Evolutionary conservation across 2,888 invertebrate genomes (phyloP).

Genomic region (Gymnosoma rotundatum): DNA sequence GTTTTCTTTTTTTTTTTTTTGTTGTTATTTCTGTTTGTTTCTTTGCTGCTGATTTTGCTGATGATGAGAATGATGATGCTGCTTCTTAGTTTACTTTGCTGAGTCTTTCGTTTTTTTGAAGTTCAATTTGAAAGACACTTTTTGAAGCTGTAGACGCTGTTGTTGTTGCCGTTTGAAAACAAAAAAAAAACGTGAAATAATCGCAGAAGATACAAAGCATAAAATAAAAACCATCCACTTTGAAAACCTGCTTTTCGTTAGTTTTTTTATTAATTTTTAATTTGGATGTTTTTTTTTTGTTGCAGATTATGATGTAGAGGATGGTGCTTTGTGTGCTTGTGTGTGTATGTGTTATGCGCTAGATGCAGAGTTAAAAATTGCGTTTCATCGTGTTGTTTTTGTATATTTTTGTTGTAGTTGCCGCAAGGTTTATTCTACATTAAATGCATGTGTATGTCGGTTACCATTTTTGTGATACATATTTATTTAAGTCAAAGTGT

Average conservation of each 20-base stretch:
- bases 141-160: slow-evolving; percentile 31
- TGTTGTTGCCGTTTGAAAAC: slow-evolving; percentile 32
- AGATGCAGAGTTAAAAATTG: slow-evolving; percentile 45
- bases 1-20: too few species aligned
- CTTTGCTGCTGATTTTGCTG: slow-evolving; percentile 32
- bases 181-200: slow-evolving; percentile 25
- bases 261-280: not conserved
- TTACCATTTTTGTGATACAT: slow-evolving; percentile 13
- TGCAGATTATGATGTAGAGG: slow-evolving; percentile 46
- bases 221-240: slow-evolving; percentile 53
- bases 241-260: slow-evolving; percentile 61
- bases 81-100: slow-evolving; percentile 39
- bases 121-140: slow-evolving; percentile 62
- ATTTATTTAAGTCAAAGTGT: slow-evolving; percentile 45
- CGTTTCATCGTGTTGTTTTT: slow-evolving; percentile 40
- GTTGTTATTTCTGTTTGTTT: slow-evolving; percentile 38
- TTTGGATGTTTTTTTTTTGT: slow-evolving; percentile 6
- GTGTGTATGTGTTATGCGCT: slow-evolving; percentile 6
- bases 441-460: slow-evolving; percentile 16
- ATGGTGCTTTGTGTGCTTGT: not conserved
- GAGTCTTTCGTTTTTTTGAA: slow-evolving; percentile 20
- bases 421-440: slow-evolving; percentile 45
- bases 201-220: slow-evolving; percentile 31
- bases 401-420: slow-evolving; percentile 46
- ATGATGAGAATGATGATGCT: slow-evolving; percentile 18